Evolutionary conservation across 2,888 invertebrate species (phyloP), one percentile per base, ranked within the genome.

Genomic region (Eristalinus aeneus): DNA sequence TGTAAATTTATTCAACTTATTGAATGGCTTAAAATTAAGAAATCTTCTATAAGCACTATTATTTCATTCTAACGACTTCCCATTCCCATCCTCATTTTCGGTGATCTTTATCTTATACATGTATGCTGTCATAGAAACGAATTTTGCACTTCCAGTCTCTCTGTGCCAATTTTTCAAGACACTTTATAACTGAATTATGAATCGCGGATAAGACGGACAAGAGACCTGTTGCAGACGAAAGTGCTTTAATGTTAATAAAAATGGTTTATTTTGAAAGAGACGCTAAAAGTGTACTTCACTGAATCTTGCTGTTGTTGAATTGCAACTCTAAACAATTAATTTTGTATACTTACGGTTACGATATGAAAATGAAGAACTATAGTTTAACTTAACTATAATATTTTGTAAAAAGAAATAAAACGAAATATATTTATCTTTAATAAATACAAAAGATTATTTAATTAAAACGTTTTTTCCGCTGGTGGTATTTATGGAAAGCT

Each of bases 171-270:
- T 71, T 72, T 64, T 74, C 65, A 67, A 56, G 11, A 20, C 58
- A 75, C n/a, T n/a, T n/a, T n/a, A n/a, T n/a, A 72, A 75, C 74
- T 81, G 64, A 71, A 79, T 53, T 20, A 68, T 32, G 54, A 20
- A 71, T 46, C 73, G 67, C 54, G 80, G 80, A 80, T 84, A 72
- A 58, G 60, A 22, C 23, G 34, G 56, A 31, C 65, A 61, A 61
- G 54, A 46, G 16, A 16, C 16, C 5, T 20, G 60, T 75, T 84
- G 63, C 67, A 75, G 80, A 68, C 39, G 27, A 68, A 36, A 46
- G 80, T 84, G 84, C 67, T 84, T 79, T 84, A 84, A 34, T 54
- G 53, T 71, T 58, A n/a, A 69, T 54, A 53, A 36, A 82, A 78
- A 78, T 46, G 67, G 54, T 75, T 84, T 63, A 72, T 72, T 61